Percentiles rank a stretch among this genome's conserved stretches.
phyloP scores from a whole-genome alignment of 2,888 invertebrate species.

The Spisula solida region DNA sequence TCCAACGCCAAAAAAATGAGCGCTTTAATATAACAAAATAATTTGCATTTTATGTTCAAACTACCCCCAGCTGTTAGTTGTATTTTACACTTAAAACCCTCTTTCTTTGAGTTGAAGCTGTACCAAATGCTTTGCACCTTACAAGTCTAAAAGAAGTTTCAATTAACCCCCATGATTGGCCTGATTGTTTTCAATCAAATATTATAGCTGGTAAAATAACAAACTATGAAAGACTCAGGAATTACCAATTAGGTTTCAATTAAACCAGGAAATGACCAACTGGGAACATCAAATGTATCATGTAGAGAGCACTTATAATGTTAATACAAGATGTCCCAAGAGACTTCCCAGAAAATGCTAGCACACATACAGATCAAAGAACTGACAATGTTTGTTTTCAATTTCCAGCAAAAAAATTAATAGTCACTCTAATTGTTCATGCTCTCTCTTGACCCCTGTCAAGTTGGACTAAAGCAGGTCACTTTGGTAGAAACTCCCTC shows the following conservation, averaged over 20 bases:
- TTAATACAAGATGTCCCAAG: neutral
- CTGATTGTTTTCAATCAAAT: slow-evolving; percentile 6
- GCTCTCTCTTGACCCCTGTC: neutral
- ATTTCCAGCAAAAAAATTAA: slow-evolving; percentile 11
- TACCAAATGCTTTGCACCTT: no score
- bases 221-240: neutral
- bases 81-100: no score
- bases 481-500: neutral
- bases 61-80: no score
- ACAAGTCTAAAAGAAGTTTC: no score
- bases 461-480: neutral
- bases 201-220: slow-evolving; percentile 12
- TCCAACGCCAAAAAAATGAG: no score
- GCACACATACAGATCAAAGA: neutral
- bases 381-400: neutral
- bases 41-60: no score
- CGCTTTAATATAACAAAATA: no score
- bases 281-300: neutral
- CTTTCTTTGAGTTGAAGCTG: no score
- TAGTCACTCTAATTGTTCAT: neutral
- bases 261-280: neutral
- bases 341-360: neutral
- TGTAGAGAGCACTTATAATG: neutral
- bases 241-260: slow-evolving; percentile 17
- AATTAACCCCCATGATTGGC: neutral